Evolutionary conservation across 2,888 invertebrate species (phyloP).

Genomic region (Achlya flavicornis): DNA sequence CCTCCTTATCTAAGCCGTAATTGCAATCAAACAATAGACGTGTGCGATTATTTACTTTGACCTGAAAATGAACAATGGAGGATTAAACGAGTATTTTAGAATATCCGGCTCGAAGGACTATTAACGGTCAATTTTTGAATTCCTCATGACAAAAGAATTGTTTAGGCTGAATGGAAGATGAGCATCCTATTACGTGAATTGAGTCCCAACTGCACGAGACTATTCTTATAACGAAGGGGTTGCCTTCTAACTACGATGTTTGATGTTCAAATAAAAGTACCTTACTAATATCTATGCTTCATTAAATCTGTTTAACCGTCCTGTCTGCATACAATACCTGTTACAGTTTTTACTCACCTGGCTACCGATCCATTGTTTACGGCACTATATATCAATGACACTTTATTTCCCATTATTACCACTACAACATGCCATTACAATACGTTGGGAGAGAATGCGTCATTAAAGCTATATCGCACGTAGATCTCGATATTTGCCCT

Average conservation of each 20-base stretch:
- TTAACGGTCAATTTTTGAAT: neutral
- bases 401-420: conserved; percentile 3
- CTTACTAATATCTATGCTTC: neutral
- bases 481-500: conserved; percentile 11
- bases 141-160: conserved; percentile 9
- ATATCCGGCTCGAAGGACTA: conserved; percentile 16
- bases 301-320: neutral
- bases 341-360: neutral
- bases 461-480: conserved; percentile 10
- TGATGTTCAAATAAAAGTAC: neutral
- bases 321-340: conserved; percentile 1
- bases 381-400: conserved; percentile 8
- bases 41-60: conserved; percentile 14
- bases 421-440: neutral
- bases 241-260: neutral
- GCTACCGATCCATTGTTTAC: conserved; percentile 1
- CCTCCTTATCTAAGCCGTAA: conserved; percentile 38
- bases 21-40: conserved; percentile 46
- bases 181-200: neutral
- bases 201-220: neutral
- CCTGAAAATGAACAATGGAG: conserved; percentile 12
- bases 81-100: conserved; percentile 5
- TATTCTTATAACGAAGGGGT: neutral
- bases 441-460: conserved; percentile 10
- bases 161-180: neutral